Conservation (phyloP, 2,888 invertebrate genomes). For the Mythimna pallens region DNA sequence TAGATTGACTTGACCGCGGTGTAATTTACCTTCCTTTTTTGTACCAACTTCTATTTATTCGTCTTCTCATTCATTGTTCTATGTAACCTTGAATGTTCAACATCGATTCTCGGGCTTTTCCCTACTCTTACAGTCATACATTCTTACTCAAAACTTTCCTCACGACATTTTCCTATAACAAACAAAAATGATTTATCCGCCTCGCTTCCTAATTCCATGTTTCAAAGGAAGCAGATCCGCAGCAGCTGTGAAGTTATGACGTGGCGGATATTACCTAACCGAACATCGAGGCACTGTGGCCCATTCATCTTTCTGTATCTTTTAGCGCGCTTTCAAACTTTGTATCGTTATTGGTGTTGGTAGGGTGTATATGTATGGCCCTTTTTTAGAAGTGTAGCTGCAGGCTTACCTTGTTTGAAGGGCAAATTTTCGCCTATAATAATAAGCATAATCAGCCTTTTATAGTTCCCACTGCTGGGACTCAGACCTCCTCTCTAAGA, state of each 20-base stretch:
- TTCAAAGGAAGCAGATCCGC: constrained; percentile 75
- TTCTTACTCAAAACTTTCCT: background rate
- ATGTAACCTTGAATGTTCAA: background rate
- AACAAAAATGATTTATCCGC: constrained; percentile 47
- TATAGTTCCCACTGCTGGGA: no score
- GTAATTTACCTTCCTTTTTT: no score
- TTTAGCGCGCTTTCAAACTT: constrained; percentile 61
- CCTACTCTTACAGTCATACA: background rate
- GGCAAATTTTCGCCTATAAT: no score
- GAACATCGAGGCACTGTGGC: constrained; percentile 67
- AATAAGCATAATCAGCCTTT: no score
- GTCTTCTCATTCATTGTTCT: no score
- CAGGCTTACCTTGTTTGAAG: background rate
- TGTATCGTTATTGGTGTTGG: constrained; percentile 39
- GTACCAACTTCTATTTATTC: no score
- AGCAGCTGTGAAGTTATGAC: constrained; percentile 84
- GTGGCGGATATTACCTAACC: constrained; percentile 84
- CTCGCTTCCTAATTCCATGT: constrained; percentile 66
- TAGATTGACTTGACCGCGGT: no score
- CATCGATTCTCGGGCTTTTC: background rate
- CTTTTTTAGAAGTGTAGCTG: background rate
- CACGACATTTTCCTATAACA: background rate
- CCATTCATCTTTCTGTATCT: constrained; percentile 73
- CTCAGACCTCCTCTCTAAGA: no score
- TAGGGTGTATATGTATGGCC: constrained; percentile 20